Base-by-base conservation (phyloP, 2,113 vertebrate species). In the Tapirus terrestris region DNA sequence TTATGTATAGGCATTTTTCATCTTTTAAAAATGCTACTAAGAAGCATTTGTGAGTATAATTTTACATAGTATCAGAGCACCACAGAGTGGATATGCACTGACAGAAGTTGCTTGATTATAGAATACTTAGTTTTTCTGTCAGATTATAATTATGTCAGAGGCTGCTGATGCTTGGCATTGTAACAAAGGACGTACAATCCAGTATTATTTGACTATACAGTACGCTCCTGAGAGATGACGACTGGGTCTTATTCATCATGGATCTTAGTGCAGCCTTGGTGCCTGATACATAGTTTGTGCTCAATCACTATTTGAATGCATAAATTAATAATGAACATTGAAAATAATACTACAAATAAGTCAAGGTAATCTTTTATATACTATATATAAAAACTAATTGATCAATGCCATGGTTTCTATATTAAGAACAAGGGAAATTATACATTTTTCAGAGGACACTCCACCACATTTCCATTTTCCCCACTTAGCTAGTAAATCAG, bases 11-110 rank as follows among this genome's bases (percentile, higher is more conserved):
- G 27, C 67, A 79, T 73, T 93, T 98, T 98, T 96, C 56, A 65
- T 86, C 80, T 93, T 98, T 96, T 93, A 97, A 98, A 98, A 98
- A 95, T 82, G 31, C 82, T 94, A 94, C 72, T 94, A 95, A 98
- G 75, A 77, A 51, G n/a, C 76, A 84, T 97, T 98, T 97, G 96
- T 97, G 58, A 97, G 80, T 97, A 60, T 72, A 97, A 77, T 97
- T 96, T 98, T 98, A 96, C 84, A 84, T 56, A 93, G 84, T 48
- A 58, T 75, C 45, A 94, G 96, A 98, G 87, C 77, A 92, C 80
- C 0, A 0, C 85, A 91, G 88, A 98, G 89, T 97, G 84, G 84
- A 53, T 97, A 91, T 11, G 82, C 31, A 97, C 56, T 89, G 95
- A 76, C 85, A 88, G 53, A 91, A 86, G 75, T 97, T 97, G 91